These are phyloP conservation scores for Allolobophora icterica DNA, from an alignment of 2,888 invertebrate species.

Conservation along the genomic window DNA sequence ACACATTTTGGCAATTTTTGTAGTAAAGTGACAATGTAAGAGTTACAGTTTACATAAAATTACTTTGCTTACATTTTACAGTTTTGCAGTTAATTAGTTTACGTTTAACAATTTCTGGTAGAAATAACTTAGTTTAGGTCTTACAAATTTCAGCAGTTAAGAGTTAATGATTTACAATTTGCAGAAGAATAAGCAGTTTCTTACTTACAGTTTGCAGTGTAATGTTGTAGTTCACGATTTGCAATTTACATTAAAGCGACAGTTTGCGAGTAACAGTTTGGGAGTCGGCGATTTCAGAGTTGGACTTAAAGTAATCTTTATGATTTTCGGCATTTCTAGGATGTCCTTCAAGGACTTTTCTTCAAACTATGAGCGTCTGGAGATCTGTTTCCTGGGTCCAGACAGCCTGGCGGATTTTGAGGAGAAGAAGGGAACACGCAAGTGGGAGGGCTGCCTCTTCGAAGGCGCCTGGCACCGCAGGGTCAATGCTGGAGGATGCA, in stretches of 20 bases:
- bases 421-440: slow-evolving; percentile 63
- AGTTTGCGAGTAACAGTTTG: neutral
- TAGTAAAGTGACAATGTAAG: too few relatives aligned
- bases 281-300: neutral
- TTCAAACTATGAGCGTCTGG: slow-evolving; percentile 80
- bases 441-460: slow-evolving; percentile 90
- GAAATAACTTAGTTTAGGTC: too few relatives aligned
- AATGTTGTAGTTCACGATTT: too few relatives aligned
- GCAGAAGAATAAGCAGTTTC: neutral
- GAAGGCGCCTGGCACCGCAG: slow-evolving; percentile 91
- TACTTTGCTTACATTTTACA: too few relatives aligned
- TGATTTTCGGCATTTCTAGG: slow-evolving; percentile 39
- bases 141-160: too few relatives aligned
- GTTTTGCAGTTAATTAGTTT: too few relatives aligned
- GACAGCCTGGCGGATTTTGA: slow-evolving; percentile 76
- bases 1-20: too few relatives aligned
- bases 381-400: slow-evolving; percentile 93
- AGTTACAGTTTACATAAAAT: too few relatives aligned
- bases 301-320: neutral
- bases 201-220: neutral
- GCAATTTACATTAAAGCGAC: neutral
- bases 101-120: too few relatives aligned
- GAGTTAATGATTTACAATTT: neutral
- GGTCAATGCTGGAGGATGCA: slow-evolving; percentile 92
- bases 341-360: slow-evolving; percentile 78